phyloP scores from a whole-genome alignment of 2,113 vertebrate genomes.

The Monopterus albus region DNA sequence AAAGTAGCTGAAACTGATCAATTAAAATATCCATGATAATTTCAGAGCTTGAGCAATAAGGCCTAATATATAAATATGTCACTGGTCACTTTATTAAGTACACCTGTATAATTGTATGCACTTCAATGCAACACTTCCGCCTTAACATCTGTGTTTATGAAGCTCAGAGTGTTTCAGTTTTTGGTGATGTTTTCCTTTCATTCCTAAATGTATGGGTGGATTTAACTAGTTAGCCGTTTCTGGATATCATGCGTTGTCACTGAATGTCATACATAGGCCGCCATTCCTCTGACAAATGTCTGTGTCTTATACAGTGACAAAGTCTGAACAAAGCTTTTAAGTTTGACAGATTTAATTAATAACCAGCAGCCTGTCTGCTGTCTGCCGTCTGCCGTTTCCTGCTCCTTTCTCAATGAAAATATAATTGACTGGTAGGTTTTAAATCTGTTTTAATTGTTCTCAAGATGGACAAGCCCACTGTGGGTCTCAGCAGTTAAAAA shows the following conservation, averaged over 20 bases:
- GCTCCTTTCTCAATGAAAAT: slow-evolving; percentile 42
- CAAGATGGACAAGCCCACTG: neutral
- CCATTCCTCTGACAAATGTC: slow-evolving; percentile 31
- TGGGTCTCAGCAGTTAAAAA: slow-evolving; percentile 4
- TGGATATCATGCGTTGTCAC: slow-evolving; percentile 28
- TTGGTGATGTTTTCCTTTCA: too few species aligned
- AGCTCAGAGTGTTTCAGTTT: too few species aligned
- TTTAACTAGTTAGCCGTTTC: slow-evolving; percentile 4
- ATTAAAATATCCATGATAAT: too few species aligned
- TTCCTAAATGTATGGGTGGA: neutral
- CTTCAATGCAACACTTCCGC: too few species aligned
- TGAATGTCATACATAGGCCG: slow-evolving; percentile 29
- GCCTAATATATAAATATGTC: too few species aligned
- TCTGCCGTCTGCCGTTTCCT: slow-evolving; percentile 52
- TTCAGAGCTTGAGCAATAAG: too few species aligned
- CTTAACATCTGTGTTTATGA: too few species aligned
- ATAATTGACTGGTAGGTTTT: slow-evolving; percentile 38
- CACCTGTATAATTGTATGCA: too few species aligned
- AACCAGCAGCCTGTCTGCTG: slow-evolving; percentile 16
- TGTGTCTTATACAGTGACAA: slow-evolving; percentile 25
- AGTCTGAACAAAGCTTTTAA: slow-evolving; percentile 38
- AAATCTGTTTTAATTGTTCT: slow-evolving; percentile 52
- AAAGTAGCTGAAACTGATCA: too few species aligned
- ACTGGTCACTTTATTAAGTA: too few species aligned
- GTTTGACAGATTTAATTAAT: slow-evolving; percentile 64